A percentile compares a stretch with the other conserved stretches of the same genome.
These are phyloP conservation scores for Astyanax mexicanus DNA, from an alignment of 2,797 vertebrate species.

Conservation along the genomic window DNA sequence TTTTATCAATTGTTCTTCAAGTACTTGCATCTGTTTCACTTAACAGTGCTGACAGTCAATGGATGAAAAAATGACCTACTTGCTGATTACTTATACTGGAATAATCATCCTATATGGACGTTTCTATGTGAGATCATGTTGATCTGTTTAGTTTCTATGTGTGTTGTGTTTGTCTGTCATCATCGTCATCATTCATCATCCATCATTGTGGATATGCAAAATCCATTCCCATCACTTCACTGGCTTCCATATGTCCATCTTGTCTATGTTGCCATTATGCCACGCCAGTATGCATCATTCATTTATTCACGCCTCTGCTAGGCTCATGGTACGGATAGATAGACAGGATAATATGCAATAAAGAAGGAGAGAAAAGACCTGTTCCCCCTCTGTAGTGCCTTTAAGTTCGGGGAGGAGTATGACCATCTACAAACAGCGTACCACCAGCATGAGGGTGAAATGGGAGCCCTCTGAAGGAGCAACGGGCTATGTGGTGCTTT, in stretches of 20 bases:
- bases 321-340: constrained; percentile 27
- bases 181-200: constrained; percentile 36
- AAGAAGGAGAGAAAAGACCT: constrained; percentile 57
- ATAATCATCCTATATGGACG: too few species aligned
- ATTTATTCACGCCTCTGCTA: constrained; percentile 28
- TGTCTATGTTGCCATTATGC: constrained; percentile 28
- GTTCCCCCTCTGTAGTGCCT: constrained; percentile 80
- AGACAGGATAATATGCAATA: constrained; percentile 13
- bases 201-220: not conserved
- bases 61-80: too few species aligned
- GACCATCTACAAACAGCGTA: constrained; percentile 86
- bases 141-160: constrained; percentile 24
- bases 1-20: too few species aligned
- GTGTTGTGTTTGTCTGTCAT: constrained; percentile 45
- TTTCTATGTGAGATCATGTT: too few species aligned
- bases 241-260: constrained; percentile 37
- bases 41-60: too few species aligned
- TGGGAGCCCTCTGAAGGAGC: constrained; percentile 88
- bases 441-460: constrained; percentile 89
- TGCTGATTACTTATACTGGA: too few species aligned
- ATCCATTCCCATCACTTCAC: constrained; percentile 30
- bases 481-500: constrained; percentile 88
- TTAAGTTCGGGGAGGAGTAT: constrained; percentile 85
- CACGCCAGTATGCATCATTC: constrained; percentile 27
- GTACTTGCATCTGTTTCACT: too few species aligned